A percentile compares a stretch with the other conserved stretches of the same genome.
These are phyloP conservation scores for Gymnoscopelus braueri DNA, from an alignment of 2,797 vertebrate species.

Conservation along the genomic window DNA sequence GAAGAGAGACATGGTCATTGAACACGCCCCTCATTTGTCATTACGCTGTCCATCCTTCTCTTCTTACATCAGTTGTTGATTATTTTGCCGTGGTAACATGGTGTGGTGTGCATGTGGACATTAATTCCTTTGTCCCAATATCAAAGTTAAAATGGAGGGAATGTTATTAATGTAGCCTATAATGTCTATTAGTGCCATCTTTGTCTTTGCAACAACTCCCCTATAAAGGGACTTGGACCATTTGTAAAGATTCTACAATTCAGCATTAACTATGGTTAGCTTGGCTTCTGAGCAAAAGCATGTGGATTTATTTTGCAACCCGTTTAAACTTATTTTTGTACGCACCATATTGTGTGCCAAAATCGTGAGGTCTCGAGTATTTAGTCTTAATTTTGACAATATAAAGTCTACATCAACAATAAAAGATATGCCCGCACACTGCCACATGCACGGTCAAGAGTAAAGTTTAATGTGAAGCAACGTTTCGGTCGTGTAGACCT, in stretches of 20 bases:
- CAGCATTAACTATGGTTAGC: conserved; percentile 53
- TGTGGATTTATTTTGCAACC: not conserved
- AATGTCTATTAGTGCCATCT: conserved; percentile 51
- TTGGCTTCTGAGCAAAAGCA: not conserved
- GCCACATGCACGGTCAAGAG: too few relatives aligned
- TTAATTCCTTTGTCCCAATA: conserved; percentile 57
- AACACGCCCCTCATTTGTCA: conserved; percentile 43
- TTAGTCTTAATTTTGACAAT: not conserved
- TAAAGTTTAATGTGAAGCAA: too few relatives aligned
- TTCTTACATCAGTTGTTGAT: conserved; percentile 10
- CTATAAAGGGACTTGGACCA: conserved; percentile 40
- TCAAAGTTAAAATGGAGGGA: conserved; percentile 51
- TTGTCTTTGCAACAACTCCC: conserved; percentile 50
- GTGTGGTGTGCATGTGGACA: conserved; percentile 46
- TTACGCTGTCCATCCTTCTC: not conserved
- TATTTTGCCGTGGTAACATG: conserved; percentile 11
- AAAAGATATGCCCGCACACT: too few relatives aligned
- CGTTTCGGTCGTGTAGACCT: too few relatives aligned
- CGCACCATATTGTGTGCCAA: conserved; percentile 52
- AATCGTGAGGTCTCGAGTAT: conserved; percentile 1
- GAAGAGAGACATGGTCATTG: conserved; percentile 36
- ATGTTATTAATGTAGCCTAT: conserved; percentile 36
- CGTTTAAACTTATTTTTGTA: conserved; percentile 10
- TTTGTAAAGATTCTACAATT: conserved; percentile 58
- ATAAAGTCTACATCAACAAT: too few relatives aligned